Conservation (phyloP, 2,888 invertebrate species). For the Piscicola geometra region DNA sequence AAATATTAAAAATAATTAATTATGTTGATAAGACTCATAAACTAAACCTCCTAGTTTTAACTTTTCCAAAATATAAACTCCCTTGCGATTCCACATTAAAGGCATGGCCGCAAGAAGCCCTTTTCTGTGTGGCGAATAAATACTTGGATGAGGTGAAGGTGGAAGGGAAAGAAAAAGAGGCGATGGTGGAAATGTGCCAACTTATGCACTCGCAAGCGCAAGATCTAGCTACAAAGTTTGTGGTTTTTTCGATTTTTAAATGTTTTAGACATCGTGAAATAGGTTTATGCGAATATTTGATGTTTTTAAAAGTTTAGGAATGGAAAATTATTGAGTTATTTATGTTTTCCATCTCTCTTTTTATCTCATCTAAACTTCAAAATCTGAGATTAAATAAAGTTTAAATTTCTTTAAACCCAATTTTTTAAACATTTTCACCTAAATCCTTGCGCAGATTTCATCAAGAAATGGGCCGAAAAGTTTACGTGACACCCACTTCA, state of each 20-base stretch:
- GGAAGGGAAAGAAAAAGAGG: conserved; percentile 64
- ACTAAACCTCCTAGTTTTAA: no score
- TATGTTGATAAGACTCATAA: no score
- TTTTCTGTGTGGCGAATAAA: conserved; percentile 69
- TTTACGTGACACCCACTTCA: conserved; percentile 79
- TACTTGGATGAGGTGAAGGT: conserved; percentile 72
- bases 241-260: no score
- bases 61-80: no score
- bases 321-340: neutral
- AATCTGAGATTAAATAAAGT: neutral
- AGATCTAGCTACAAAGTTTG: conserved; percentile 62
- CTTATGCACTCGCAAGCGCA: conserved; percentile 69
- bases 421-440: neutral
- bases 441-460: conserved; percentile 47
- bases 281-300: no score
- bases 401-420: neutral
- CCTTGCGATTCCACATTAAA: no score
- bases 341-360: neutral
- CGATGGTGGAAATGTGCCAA: conserved; percentile 73
- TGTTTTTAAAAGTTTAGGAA: no score
- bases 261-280: no score
- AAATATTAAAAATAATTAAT: no score
- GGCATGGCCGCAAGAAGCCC: conserved; percentile 80
- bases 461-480: conserved; percentile 61
- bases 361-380: neutral